Base-by-base conservation (phyloP, 1,140 invertebrate species). In the Pseudobourletiella spinata region DNA sequence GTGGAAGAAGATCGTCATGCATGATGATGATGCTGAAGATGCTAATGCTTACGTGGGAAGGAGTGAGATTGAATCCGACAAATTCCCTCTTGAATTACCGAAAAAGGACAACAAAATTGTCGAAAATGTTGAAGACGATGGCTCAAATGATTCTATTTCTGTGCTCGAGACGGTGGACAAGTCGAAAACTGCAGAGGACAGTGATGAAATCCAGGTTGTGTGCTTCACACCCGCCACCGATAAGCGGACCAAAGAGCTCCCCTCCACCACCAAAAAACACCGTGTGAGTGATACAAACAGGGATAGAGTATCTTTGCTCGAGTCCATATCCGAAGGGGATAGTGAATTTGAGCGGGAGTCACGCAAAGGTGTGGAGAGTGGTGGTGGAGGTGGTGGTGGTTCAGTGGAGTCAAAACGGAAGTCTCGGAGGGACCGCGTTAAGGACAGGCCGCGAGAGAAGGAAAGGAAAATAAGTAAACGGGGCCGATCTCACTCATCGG, bases 1-100 rank as follows among this genome's bases (percentile, higher is more conserved):
- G 39, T 46, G 42, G 59, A 67, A 59, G 66, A 69, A 50, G 68
- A 66, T 46, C 69, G 68, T 57, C 65, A 72, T 44, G 69, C 68
- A 15, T 54, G 39, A 42, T 8, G 42, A 46, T 24, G 35, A 58
- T 14, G 70, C 14, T 54, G 39, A 42, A 16, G 42, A 46, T 24
- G 35, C 43, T 14, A 18, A 8, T 44, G 32, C 32, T 11, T 11
- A 39, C 8, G 32, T 39, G 8, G 32, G 8, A n/a, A n/a, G n/a
- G n/a, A 8, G 8, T 25, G 24, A 22, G 44, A 35, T n/a, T 18
- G n/a, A 3, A 18, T 20, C 1, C 3, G 16, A 3, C 52, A n/a
- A n/a, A n/a, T n/a, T n/a, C n/a, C n/a, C n/a, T n/a, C n/a, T n/a
- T n/a, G 0, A 20, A 48, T 11, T 32, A 50, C 20, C 18, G 26